phyloP scores from a whole-genome alignment of 2,888 invertebrate species.

The Leptopilina syphax region DNA sequence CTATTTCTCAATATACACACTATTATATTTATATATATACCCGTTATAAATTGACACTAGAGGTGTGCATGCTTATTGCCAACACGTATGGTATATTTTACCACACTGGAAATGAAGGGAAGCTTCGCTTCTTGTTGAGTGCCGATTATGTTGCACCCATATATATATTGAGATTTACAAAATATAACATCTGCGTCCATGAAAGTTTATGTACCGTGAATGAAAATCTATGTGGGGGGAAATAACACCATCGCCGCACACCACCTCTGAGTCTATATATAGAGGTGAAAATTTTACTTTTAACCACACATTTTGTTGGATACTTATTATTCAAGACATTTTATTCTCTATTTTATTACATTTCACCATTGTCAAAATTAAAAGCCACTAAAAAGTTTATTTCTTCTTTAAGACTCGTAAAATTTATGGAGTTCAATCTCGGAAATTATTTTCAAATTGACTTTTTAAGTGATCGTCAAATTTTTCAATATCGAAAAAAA shows the following conservation, averaged over 20 bases:
- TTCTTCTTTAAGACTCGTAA: too few relatives aligned
- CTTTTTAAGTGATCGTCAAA: too few relatives aligned
- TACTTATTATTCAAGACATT: background rate
- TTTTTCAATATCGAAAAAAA: too few relatives aligned
- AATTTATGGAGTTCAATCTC: too few relatives aligned
- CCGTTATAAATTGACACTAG: constrained; percentile 5
- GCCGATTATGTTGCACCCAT: constrained; percentile 26
- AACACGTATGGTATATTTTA: constrained; percentile 22
- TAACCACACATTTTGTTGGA: background rate
- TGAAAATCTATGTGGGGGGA: background rate
- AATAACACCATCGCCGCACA: background rate
- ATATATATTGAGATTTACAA: constrained; percentile 13
- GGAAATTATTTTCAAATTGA: too few relatives aligned
- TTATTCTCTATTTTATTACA: background rate
- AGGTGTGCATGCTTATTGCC: constrained; percentile 25
- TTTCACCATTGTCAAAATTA: background rate
- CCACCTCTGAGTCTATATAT: background rate
- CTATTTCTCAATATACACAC: constrained; percentile 34
- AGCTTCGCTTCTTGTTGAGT: constrained; percentile 23
- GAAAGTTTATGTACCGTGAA: constrained; percentile 40
- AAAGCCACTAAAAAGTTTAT: background rate
- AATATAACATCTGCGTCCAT: constrained; percentile 38
- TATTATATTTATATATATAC: background rate
- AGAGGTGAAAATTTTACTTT: background rate
- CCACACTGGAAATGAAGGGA: constrained; percentile 23